A percentile compares a stretch with the other conserved stretches of the same genome.
Conservation (phyloP, 2,797 vertebrate genomes). For the Paramormyrops hopkinsi region DNA sequence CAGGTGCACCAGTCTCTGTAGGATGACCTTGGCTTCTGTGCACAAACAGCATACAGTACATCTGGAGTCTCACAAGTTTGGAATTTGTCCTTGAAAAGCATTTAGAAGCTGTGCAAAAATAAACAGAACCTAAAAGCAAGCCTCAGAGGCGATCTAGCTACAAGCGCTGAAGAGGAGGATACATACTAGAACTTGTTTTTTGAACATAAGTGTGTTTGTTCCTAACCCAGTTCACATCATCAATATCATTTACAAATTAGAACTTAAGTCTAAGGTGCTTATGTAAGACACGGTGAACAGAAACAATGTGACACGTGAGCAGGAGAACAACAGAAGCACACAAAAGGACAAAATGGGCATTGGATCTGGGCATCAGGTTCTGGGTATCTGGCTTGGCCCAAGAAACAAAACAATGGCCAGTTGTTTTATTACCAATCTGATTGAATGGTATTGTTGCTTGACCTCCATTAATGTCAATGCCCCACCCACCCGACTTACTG, state of each 20-base stretch:
- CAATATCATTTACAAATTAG: neutral
- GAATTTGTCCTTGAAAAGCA: neutral
- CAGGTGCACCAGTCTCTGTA: neutral
- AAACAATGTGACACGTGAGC: neutral
- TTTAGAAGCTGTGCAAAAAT: neutral
- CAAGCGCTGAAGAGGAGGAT: neutral
- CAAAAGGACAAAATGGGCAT: neutral
- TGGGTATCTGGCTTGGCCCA: neutral
- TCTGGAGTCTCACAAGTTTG: neutral
- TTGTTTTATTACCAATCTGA: neutral
- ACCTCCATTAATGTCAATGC: neutral
- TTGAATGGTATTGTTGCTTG: neutral
- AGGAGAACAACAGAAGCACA: neutral
- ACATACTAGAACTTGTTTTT: neutral
- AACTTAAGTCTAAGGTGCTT: neutral
- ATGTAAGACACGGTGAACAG: neutral
- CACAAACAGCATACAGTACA: neutral
- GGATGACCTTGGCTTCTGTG: neutral
- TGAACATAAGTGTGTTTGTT: neutral
- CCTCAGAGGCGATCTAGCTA: neutral
- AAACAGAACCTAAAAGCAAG: neutral
- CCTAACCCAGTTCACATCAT: neutral
- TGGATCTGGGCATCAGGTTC: neutral
- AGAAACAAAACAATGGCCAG: neutral
- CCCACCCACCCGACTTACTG: neutral